A percentile compares a stretch with the other conserved stretches of the same genome.
Conservation (phyloP, 2,113 vertebrate species). For the Agapornis roseicollis region DNA sequence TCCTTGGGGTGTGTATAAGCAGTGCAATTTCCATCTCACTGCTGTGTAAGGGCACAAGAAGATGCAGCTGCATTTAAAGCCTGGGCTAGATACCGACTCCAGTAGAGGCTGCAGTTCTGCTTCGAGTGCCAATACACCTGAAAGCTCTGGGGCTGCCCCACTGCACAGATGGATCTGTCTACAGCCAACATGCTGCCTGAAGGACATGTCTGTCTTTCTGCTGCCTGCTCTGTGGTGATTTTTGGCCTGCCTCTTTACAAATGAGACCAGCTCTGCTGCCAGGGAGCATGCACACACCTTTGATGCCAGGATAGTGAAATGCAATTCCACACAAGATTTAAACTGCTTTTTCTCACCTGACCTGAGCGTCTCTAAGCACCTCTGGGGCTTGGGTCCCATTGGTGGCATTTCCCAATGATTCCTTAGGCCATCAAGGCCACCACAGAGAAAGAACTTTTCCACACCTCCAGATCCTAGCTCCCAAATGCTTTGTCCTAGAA, state of each 20-base stretch:
- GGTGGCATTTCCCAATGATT: not conserved
- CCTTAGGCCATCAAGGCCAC: not conserved
- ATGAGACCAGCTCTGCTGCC: not conserved
- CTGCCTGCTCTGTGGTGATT: not conserved
- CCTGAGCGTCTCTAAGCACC: not conserved
- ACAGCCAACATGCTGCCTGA: accelerated
- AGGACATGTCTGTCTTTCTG: not conserved
- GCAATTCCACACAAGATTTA: not conserved
- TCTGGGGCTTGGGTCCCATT: not conserved
- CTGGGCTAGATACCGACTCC: not conserved
- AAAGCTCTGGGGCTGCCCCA: not conserved
- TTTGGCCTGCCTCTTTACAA: not conserved
- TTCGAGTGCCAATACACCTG: not conserved
- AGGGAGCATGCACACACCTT: not conserved
- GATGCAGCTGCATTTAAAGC: not conserved
- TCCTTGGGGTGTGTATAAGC: not conserved
- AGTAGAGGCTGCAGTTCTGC: not conserved
- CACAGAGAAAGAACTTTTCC: not conserved
- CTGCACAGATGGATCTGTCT: not conserved
- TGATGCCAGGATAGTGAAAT: not conserved
- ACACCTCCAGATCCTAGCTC: not conserved
- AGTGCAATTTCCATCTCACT: not conserved
- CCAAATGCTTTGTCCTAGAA: not conserved
- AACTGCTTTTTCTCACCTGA: not conserved
- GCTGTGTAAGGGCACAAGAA: not conserved